Evolutionary conservation across 1,140 invertebrate species (phyloP), one percentile per base, ranked within the genome.

Genomic region (Bombus terrestris): DNA sequence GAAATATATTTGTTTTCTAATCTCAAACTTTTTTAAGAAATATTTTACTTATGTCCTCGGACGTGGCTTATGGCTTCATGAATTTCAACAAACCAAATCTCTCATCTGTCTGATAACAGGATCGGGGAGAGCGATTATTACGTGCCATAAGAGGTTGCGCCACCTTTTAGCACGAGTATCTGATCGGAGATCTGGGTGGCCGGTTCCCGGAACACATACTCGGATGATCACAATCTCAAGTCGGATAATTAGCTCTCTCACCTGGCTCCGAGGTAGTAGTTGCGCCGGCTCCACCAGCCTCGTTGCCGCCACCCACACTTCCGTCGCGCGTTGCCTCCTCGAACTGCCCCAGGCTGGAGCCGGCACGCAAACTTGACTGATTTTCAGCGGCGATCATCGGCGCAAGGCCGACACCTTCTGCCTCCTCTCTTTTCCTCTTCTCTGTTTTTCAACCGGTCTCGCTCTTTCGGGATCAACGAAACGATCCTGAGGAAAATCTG

Each of bases 381-480:
- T 93, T 93, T 72, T 92, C 91, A 90, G 92, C 92, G 68, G 90
- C 92, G 92, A 93, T 92, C 93, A 93, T 91, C 81, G 80, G 88
- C 88, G 57, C 43, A 90, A 87, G 78, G 89, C 79, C 85, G 75
- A 78, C 81, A 66, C 81, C 75, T 64, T 83, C 86, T 74, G 1
- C 43, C 79, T 18, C 22, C 57, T 37, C 39, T n/a, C 39, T 28
- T 71, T 69, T 57, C 22, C 71, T 81, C 69, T 64, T n/a, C 64
- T 25, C 22, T 25, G 1, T 15, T n/a, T 77, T 83, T 57, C 68
- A 66, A 1, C 8, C 12, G 47, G 28, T 78, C 64, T 59, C 62
- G 22, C 13, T 28, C 18, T 32, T 9, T 28, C 10, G 37, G 12
- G 12, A 73, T 62, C 37, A 35, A 35, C 2, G 3, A 32, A 62